Conservation (phyloP, 1,140 invertebrate genomes). For the Phymorhynchus buccinoides region DNA sequence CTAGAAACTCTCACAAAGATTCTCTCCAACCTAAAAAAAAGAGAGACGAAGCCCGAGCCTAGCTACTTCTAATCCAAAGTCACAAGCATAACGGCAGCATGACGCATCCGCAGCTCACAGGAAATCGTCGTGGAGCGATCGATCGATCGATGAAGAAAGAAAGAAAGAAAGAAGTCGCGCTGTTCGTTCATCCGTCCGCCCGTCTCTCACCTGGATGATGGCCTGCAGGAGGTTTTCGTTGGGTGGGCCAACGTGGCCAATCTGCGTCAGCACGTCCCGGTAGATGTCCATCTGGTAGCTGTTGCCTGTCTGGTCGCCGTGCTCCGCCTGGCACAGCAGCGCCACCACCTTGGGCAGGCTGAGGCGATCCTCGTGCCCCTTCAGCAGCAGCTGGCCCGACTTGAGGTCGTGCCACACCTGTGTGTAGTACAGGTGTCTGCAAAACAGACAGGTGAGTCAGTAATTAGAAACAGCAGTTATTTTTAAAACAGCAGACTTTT, state of each 20-base stretch:
- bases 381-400: slow-evolving; percentile 36
- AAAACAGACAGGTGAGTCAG: too few relatives aligned
- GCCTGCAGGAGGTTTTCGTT: neutral
- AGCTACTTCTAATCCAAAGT: too few relatives aligned
- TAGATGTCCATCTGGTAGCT: slow-evolving; percentile 53
- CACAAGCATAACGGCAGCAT: too few relatives aligned
- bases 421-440: slow-evolving; percentile 87
- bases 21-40: neutral
- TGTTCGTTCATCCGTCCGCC: too few relatives aligned
- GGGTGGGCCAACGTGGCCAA: slow-evolving; percentile 19
- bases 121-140: too few relatives aligned
- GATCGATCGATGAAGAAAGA: too few relatives aligned
- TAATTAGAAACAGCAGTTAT: too few relatives aligned
- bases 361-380: neutral
- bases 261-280: slow-evolving; percentile 42
- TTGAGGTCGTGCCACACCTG: slow-evolving; percentile 83
- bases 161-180: too few relatives aligned
- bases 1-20: too few relatives aligned
- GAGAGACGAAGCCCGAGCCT: too few relatives aligned
- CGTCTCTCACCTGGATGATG: slow-evolving; percentile 2
- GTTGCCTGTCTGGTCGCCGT: slow-evolving; percentile 73
- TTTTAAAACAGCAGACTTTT: too few relatives aligned
- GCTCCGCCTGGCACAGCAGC: slow-evolving; percentile 83
- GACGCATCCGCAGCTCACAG: too few relatives aligned
- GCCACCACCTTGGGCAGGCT: slow-evolving; percentile 81